These are phyloP conservation scores for Gambusia holbrooki DNA, from an alignment of 2,113 vertebrate species.

Conservation along the genomic window DNA sequence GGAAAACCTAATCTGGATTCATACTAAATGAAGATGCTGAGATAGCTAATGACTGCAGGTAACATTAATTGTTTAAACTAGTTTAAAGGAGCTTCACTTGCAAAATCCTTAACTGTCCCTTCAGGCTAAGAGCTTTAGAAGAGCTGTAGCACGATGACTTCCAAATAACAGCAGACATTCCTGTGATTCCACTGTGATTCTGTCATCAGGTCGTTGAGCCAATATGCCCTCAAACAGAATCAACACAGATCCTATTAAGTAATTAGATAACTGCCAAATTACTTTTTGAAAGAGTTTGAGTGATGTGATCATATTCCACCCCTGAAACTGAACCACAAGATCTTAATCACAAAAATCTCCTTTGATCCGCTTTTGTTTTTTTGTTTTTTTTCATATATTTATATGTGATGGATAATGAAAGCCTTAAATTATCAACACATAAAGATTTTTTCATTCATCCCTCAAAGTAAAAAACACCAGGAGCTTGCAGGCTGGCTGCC, in stretches of 20 bases:
- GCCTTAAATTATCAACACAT: constrained; percentile 46
- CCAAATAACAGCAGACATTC: neutral
- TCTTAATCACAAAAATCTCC: constrained; percentile 23
- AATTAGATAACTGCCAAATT: constrained; percentile 14
- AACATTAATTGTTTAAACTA: too few relatives aligned
- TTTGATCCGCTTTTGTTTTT: constrained; percentile 35
- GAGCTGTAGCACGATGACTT: constrained; percentile 24
- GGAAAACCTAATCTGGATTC: too few relatives aligned
- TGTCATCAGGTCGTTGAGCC: constrained; percentile 26
- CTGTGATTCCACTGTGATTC: constrained; percentile 14
- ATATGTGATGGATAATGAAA: constrained; percentile 16
- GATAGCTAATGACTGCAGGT: too few relatives aligned
- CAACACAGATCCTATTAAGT: neutral
- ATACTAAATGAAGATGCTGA: too few relatives aligned
- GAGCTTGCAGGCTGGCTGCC: too few relatives aligned
- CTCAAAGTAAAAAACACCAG: too few relatives aligned
- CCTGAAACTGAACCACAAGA: constrained; percentile 14
- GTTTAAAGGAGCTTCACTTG: too few relatives aligned
- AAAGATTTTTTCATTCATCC: constrained; percentile 5
- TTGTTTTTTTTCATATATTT: neutral
- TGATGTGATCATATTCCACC: constrained; percentile 3
- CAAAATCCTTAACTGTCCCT: too few relatives aligned
- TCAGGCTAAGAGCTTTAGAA: too few relatives aligned
- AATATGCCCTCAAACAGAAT: constrained; percentile 13
- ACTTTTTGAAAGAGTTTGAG: neutral